Evolutionary conservation across 2,113 vertebrate genomes (phyloP).

Genomic region (Larimichthys crocea): DNA sequence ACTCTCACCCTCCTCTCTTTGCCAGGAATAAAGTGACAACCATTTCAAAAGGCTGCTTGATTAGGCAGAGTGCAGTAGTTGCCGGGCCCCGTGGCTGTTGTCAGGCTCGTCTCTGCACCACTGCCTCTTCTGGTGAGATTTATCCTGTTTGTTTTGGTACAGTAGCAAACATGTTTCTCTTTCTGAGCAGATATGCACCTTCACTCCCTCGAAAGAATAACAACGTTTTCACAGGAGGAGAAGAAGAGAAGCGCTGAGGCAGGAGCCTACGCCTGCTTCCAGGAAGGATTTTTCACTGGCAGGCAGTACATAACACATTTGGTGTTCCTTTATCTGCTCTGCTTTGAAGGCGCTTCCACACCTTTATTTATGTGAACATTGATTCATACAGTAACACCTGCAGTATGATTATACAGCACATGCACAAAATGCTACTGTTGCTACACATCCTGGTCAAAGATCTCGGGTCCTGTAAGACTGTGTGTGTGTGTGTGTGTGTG

Average conservation of each 20-base stretch:
- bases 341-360: constrained; percentile 65
- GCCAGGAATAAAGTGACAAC: constrained; percentile 63
- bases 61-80: constrained; percentile 69
- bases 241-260: constrained; percentile 39
- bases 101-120: constrained; percentile 70
- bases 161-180: constrained; percentile 67
- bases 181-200: constrained; percentile 70
- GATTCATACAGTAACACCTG: constrained; percentile 51
- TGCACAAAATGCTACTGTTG: constrained; percentile 14
- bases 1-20: constrained; percentile 35
- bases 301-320: constrained; percentile 48
- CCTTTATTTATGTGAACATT: constrained; percentile 62
- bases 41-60: constrained; percentile 74
- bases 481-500: constrained; percentile 14
- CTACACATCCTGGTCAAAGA: constrained; percentile 25
- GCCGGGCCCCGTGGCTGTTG: constrained; percentile 75
- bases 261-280: constrained; percentile 42
- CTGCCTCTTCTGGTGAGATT: constrained; percentile 77
- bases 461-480: not conserved
- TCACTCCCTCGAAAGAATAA: constrained; percentile 68
- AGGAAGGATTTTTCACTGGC: constrained; percentile 51
- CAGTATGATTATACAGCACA: constrained; percentile 26
- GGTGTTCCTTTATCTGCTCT: constrained; percentile 50
- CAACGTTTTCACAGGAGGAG: constrained; percentile 51
- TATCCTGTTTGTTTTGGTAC: constrained; percentile 81